Evolutionary conservation across 1,140 invertebrate genomes (phyloP).

Genomic region (Cherax quadricarinatus): DNA sequence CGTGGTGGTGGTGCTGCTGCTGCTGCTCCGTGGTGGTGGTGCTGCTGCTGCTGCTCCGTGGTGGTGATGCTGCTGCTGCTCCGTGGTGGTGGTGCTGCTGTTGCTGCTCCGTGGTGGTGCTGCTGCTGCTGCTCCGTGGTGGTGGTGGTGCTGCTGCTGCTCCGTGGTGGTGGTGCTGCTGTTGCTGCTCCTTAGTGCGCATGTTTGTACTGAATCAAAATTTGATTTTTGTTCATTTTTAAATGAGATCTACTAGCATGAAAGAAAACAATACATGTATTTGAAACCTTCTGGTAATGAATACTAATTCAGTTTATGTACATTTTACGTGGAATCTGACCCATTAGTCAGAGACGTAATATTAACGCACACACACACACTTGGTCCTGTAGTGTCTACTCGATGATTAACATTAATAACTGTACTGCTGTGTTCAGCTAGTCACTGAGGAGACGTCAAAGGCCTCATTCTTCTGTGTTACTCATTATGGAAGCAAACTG

Average conservation of each 20-base stretch:
- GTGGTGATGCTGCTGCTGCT: too few relatives aligned
- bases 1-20: too few relatives aligned
- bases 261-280: not conserved
- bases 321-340: conserved; percentile 20
- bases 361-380: conserved; percentile 22
- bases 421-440: not conserved
- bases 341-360: not conserved
- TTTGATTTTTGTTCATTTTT: conserved; percentile 32
- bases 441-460: not conserved
- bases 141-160: not conserved
- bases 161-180: not conserved
- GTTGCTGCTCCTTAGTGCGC: not conserved
- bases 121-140: too few relatives aligned
- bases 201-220: conserved; percentile 62
- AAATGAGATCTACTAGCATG: not conserved
- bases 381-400: not conserved
- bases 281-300: not conserved
- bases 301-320: conserved; percentile 28
- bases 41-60: too few relatives aligned
- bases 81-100: too few relatives aligned
- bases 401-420: conserved; percentile 11
- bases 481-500: conserved; percentile 34
- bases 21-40: not conserved
- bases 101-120: not conserved
- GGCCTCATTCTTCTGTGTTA: conserved; percentile 12